Conservation (phyloP, 2,888 invertebrate species). For the Tachina lurida region DNA sequence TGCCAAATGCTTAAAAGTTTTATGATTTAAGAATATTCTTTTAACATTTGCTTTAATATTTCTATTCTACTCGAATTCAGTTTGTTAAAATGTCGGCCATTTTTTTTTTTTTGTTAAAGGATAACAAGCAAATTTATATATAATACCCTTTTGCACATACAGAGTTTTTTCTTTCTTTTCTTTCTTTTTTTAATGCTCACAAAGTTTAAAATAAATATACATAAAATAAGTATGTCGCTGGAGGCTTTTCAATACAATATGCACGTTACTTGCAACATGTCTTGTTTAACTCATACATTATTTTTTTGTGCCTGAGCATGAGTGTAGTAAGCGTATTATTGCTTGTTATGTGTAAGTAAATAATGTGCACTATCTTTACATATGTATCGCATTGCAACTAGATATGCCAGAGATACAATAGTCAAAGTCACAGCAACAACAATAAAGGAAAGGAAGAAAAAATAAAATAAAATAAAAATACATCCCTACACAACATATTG, state of each 20-base stretch:
- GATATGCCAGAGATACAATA: slow-evolving; percentile 57
- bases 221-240: slow-evolving; percentile 61
- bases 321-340: slow-evolving; percentile 62
- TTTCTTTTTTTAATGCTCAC: not conserved
- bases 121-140: slow-evolving; percentile 68
- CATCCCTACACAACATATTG: slow-evolving; percentile 54
- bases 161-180: not conserved
- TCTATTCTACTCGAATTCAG: slow-evolving; percentile 32
- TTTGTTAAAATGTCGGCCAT: slow-evolving; percentile 60
- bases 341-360: slow-evolving; percentile 54
- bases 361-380: slow-evolving; percentile 32
- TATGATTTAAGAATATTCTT: not conserved
- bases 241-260: slow-evolving; percentile 61
- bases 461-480: not conserved
- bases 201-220: slow-evolving; percentile 12
- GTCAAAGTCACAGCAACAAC: slow-evolving; percentile 46
- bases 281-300: not conserved
- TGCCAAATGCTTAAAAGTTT: slow-evolving; percentile 16
- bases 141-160: slow-evolving; percentile 44
- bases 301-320: slow-evolving; percentile 15
- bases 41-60: slow-evolving; percentile 5
- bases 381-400: slow-evolving; percentile 53
- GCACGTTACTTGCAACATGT: slow-evolving; percentile 48
- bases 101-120: slow-evolving; percentile 60
- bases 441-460: not conserved